Conservation (phyloP, 2,113 vertebrate genomes). For the Peromyscus californicus region DNA sequence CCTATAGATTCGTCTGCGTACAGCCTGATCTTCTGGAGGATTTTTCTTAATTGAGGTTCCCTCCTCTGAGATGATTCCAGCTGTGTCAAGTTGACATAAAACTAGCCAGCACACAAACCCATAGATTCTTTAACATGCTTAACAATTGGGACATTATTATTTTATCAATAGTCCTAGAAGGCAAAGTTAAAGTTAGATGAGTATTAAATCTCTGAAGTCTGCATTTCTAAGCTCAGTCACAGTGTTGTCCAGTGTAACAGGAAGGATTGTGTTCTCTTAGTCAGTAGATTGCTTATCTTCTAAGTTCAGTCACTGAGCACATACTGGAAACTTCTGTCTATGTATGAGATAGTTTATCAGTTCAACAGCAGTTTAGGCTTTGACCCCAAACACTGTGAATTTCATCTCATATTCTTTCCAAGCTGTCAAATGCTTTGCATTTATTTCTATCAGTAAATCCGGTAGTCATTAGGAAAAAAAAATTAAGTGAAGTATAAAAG, state of each 20-base stretch:
- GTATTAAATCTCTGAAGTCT: background rate
- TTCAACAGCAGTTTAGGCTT: background rate
- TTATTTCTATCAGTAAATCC: background rate
- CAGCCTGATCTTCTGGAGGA: background rate
- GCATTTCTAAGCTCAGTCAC: background rate
- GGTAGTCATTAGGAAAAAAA: background rate
- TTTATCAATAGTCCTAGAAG: background rate
- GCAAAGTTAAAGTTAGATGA: conserved; percentile 41
- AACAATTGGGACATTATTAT: background rate
- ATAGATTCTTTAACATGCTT: background rate
- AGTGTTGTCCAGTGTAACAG: background rate
- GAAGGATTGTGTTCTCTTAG: background rate
- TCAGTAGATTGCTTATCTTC: background rate
- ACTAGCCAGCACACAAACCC: background rate
- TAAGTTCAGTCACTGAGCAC: conserved; percentile 28
- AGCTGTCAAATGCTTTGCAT: background rate
- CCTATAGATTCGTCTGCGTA: background rate
- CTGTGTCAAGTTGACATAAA: background rate
- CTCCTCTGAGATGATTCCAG: background rate
- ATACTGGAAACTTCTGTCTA: background rate
- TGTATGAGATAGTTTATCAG: conserved; percentile 20
- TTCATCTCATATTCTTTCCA: background rate
- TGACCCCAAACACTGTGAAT: background rate
- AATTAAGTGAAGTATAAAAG: conserved; percentile 4
- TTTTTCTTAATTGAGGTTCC: background rate